Evolutionary conservation across 2,888 invertebrate species (phyloP), one percentile per base, ranked within the genome.

Genomic region (Himalopsyche kuldschensis): DNA sequence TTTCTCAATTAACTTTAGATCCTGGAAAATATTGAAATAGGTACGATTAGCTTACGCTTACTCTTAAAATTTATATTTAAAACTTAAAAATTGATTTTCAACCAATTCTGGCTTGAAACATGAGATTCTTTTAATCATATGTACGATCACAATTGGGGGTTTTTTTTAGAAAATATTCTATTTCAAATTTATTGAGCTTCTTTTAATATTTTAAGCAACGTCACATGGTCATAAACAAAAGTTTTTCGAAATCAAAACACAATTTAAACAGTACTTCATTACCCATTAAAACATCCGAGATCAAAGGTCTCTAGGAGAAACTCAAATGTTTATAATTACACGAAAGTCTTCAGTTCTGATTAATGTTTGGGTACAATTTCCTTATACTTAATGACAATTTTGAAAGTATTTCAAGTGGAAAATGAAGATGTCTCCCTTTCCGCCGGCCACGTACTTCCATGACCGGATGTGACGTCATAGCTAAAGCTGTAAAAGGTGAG

Each of bases 291-390:
- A 69, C 27, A 30, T 3, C 15, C 10, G 11, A 69, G 69, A 69
- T 69, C 69, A 69, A 69, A 69, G 69, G 69, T 69, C 30, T 27
- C 24, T 11, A 69, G 11, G 47, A 79, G 81, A 69, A 81, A 82
- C 77, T 78, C 76, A 41, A 82, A 81, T 84, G 82, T 81, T 79
- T 84, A 82, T 84, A 84, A 84, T 84, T 84, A 82, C 41, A 55
- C 75, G 47, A 78, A 78, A 81, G 81, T 81, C 81, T 78, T 81
- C 77, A 35, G 55, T 79, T 32, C 77, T 84, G 84, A 84, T 84
- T 84, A 84, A 84, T 84, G 84, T 84, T 83, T 80, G 80, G 77
- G 48, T 84, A 84, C 84, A 84, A 84, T 82, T 84, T 84, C 82
- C 84, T 81, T 83, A 79, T 82, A 76, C 82, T 82, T 84, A 84